Evolutionary conservation across 2,888 invertebrate species (phyloP), one percentile per base, ranked within the genome.

Genomic region (Parnassius apollo): DNA sequence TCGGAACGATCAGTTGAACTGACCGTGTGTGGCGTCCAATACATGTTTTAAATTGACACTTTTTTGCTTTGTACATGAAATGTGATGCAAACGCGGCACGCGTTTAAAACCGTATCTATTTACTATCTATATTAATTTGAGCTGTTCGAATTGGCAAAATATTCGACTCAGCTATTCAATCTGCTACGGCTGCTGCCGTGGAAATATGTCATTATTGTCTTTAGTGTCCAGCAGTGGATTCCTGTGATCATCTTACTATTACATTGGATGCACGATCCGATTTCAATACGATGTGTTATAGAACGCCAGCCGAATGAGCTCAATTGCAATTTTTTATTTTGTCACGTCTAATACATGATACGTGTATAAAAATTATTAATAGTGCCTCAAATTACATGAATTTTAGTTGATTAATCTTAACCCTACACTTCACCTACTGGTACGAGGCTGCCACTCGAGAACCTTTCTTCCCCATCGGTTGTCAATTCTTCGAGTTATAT

Each of bases 181-280:
- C 45, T 25, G 52, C 59, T 46, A 25, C 52, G 35, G 52, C 50
- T 45, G 64, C 42, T 63, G 54, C 48, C 66, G 58, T 59, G 52
- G 46, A 63, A 62, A 57, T 69, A 69, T 58, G 46, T 2, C 46
- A 44, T 12, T 57, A 50, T 42, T 52, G 46, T 53, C 50, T 22
- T 59, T 13, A 56, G 49, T 58, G 58, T 60, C 60, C 50, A 54
- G 13, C 57, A 60, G 57, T 65, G 58, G 58, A 65, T 49, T 61
- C 61, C 49, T 11, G 58, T 62, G 61, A 62, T 66, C 64, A 65
- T 48, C 60, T 66, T 66, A 50, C 61, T 48, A 55, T 66, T 66
- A 50, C 61, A 57, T 56, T 59, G 61, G 48, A 52, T n/a, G 52
- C 45, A 22, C 44, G 64, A 52, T 66, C 62, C 52, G 44, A 62